These are phyloP conservation scores for Sanderia malayensis DNA, from an alignment of 30 jellyfish, hydroid and myxozoan genomes.

Conservation along the genomic window DNA sequence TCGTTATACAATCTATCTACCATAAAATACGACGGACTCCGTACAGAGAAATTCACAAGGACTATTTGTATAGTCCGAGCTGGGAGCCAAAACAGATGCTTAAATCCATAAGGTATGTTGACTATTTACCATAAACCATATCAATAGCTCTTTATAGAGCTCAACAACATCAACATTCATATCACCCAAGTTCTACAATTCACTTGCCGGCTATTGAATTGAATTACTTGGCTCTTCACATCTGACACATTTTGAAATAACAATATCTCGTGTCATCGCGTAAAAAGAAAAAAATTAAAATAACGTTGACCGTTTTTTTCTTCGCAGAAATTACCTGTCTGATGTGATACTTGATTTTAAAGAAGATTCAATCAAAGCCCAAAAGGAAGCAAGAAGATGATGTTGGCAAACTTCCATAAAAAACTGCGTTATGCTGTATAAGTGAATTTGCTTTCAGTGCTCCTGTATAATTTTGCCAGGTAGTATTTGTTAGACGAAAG, in stretches of 20 bases:
- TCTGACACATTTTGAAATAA: background rate
- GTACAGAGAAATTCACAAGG: constrained; percentile 44
- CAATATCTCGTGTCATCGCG: background rate
- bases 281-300: no score
- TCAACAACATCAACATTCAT: background rate
- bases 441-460: no score
- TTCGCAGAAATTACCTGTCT: background rate
- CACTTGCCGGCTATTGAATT: no score
- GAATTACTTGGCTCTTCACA: no score
- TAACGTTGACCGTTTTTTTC: background rate
- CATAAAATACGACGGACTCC: constrained; percentile 48
- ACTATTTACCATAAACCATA: no score
- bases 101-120: constrained; percentile 44
- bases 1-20: constrained; percentile 46
- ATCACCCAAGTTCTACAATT: no score
- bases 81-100: constrained; percentile 44
- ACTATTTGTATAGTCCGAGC: constrained; percentile 64
- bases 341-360: background rate
- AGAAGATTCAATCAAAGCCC: background rate
- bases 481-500: no score
- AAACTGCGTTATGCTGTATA: no score
- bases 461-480: no score
- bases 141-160: background rate
- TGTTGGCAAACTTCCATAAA: no score
- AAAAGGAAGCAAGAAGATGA: no score